Percentiles rank a stretch among this genome's conserved stretches.
These are phyloP conservation scores for Hydrocynus forskahlii DNA, from an alignment of 2,797 vertebrate species.

Conservation along the genomic window DNA sequence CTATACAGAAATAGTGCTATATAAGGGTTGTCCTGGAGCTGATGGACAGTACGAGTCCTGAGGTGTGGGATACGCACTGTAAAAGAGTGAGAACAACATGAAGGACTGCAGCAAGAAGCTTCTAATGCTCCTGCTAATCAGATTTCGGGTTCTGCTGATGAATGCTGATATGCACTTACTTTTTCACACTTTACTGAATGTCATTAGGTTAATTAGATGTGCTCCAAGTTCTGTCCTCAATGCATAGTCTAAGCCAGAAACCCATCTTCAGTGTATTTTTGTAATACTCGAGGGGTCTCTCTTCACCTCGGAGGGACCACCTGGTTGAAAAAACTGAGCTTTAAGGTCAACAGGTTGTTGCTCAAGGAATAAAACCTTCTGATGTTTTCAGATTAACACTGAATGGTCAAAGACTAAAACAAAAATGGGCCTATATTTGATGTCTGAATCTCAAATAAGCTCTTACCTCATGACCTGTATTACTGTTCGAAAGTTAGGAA, in stretches of 20 bases:
- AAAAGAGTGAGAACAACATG: background rate
- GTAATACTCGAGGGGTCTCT: background rate
- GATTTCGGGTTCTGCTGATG: background rate
- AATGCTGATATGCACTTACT: background rate
- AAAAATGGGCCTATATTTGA: background rate
- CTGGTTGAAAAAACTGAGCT: background rate
- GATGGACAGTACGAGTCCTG: background rate
- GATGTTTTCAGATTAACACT: background rate
- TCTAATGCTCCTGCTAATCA: constrained; percentile 4
- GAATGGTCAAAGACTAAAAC: background rate
- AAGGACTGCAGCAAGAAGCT: background rate
- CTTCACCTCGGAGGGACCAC: background rate
- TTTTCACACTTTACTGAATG: background rate
- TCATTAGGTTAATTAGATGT: background rate
- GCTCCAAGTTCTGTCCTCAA: background rate
- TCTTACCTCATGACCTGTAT: background rate
- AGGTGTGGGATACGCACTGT: background rate
- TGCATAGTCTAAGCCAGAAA: no score
- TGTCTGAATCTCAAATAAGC: background rate
- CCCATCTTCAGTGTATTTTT: background rate
- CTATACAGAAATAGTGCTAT: background rate
- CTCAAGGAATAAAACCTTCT: background rate
- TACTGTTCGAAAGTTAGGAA: background rate
- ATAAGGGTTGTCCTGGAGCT: background rate
- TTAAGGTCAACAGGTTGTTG: background rate